These are phyloP conservation scores for Phaetusa simplex DNA, from an alignment of 2,113 vertebrate genomes.

Conservation along the genomic window DNA sequence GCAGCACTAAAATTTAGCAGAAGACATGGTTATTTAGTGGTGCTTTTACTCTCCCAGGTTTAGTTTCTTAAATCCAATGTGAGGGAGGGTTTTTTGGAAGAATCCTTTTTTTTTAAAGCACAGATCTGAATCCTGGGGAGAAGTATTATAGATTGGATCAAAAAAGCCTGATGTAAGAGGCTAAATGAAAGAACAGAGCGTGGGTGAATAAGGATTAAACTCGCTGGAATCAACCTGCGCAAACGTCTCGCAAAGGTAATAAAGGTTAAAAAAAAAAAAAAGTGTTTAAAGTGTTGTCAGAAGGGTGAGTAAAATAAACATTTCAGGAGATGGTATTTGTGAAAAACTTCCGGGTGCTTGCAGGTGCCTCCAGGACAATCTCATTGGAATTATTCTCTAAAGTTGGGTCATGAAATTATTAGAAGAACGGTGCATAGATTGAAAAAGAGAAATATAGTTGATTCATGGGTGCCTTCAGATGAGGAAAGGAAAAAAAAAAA, in stretches of 20 bases:
- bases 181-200: background rate
- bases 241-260: background rate
- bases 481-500: fast-evolving
- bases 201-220: background rate
- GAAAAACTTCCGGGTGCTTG: background rate
- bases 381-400: background rate
- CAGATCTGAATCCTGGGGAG: background rate
- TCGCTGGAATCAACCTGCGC: background rate
- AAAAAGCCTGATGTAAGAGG: background rate
- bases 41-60: background rate
- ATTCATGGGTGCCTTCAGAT: background rate
- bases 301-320: background rate
- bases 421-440: background rate
- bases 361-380: background rate
- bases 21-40: background rate
- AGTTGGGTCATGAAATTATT: background rate
- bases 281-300: background rate
- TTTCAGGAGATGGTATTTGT: slow-evolving; percentile 6
- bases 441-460: slow-evolving; percentile 9
- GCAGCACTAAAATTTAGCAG: background rate
- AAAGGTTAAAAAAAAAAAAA: background rate
- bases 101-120: background rate
- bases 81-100: background rate
- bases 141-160: background rate
- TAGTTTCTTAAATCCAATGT: background rate